phyloP scores from a whole-genome alignment of 2,888 invertebrate genomes.

The Ochropleura plecta region DNA sequence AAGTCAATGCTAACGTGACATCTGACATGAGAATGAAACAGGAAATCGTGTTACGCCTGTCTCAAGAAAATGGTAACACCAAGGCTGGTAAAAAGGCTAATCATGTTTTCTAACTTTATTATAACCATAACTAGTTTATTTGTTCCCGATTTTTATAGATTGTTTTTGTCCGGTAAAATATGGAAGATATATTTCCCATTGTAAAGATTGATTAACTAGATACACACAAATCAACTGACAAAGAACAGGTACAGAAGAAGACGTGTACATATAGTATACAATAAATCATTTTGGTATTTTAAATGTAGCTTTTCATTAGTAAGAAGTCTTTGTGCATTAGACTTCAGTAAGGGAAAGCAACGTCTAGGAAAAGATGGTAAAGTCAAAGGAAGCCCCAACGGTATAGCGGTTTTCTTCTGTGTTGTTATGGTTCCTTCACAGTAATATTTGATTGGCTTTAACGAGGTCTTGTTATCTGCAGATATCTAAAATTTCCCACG shows the following conservation, averaged over 20 bases:
- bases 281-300: conserved; percentile 14
- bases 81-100: not conserved
- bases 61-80: too few relatives aligned
- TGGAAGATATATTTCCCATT: conserved; percentile 17
- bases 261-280: not conserved
- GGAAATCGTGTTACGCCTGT: not conserved
- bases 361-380: conserved; percentile 20
- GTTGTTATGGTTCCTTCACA: conserved; percentile 22
- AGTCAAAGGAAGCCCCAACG: conserved; percentile 39
- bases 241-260: conserved; percentile 25
- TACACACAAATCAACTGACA: conserved; percentile 12
- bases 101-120: conserved; percentile 8
- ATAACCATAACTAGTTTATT: not conserved
- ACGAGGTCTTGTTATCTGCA: conserved; percentile 18
- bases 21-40: not conserved
- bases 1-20: not conserved
- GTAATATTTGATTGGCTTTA: conserved; percentile 24
- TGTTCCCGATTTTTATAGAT: conserved; percentile 12
- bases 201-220: conserved; percentile 25
- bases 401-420: conserved; percentile 9
- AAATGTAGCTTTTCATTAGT: conserved; percentile 1
- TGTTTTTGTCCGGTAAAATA: conserved; percentile 3
- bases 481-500: conserved; percentile 10
- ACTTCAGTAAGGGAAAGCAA: conserved; percentile 6
- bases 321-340: conserved; percentile 1